phyloP scores from a whole-genome alignment of 1,140 invertebrate species.

The Halyomorpha halys region DNA sequence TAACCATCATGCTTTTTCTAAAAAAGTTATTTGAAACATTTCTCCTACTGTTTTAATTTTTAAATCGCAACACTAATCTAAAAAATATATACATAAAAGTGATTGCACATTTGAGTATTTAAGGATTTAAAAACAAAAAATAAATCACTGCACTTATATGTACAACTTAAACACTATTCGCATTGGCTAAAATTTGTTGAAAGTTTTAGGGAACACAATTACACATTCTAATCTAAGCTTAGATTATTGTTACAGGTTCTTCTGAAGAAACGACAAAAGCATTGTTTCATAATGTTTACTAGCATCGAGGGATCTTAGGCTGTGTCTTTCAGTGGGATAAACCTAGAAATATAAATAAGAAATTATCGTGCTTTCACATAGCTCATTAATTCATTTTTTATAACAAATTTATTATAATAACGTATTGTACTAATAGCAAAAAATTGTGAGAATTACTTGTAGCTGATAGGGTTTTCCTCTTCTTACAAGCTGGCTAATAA shows the following conservation, averaged over 20 bases:
- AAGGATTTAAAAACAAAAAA: too few relatives aligned
- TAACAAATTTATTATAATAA: background rate
- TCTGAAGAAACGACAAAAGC: conserved; percentile 82
- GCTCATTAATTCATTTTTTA: background rate
- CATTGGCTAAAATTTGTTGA: too few relatives aligned
- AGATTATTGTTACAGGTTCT: conserved; percentile 55
- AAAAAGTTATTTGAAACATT: too few relatives aligned
- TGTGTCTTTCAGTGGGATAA: conserved; percentile 91
- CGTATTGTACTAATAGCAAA: too few relatives aligned
- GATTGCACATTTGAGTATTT: too few relatives aligned
- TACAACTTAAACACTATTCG: too few relatives aligned
- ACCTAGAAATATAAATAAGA: conserved; percentile 42
- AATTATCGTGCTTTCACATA: background rate
- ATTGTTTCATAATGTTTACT: conserved; percentile 90
- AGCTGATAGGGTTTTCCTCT: conserved; percentile 84
- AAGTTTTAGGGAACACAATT: too few relatives aligned
- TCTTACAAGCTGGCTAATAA: conserved; percentile 81
- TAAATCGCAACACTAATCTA: too few relatives aligned
- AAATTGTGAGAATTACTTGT: conserved; percentile 54
- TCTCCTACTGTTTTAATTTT: too few relatives aligned
- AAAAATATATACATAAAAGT: too few relatives aligned
- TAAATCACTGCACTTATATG: too few relatives aligned
- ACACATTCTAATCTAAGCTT: background rate
- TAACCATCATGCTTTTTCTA: too few relatives aligned
- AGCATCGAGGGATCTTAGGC: conserved; percentile 79